Evolutionary conservation across 2,113 vertebrate genomes (phyloP).

Genomic region (human): GRCh38 chr3:28289001-28289500

Average conservation of each 20-base stretch:
- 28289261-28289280: background rate
- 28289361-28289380: background rate
- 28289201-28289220: constrained; percentile 21
- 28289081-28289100: background rate
- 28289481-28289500: background rate
- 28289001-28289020: constrained; percentile 6
- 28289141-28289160: background rate
- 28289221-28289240: constrained; percentile 11
- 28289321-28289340: background rate
- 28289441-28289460: background rate
- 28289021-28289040: background rate
- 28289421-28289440: background rate
- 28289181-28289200: background rate
- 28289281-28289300: background rate
- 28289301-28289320: background rate
- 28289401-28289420: background rate
- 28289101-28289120: background rate
- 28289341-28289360: background rate
- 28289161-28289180: constrained; percentile 28
- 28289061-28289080: background rate
- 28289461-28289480: background rate
- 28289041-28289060: background rate
- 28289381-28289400: background rate
- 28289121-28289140: background rate
- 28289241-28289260: background rate